Evolutionary conservation across 2,113 vertebrate genomes (phyloP).

Genomic region (Aldabrachelys gigantea): DNA sequence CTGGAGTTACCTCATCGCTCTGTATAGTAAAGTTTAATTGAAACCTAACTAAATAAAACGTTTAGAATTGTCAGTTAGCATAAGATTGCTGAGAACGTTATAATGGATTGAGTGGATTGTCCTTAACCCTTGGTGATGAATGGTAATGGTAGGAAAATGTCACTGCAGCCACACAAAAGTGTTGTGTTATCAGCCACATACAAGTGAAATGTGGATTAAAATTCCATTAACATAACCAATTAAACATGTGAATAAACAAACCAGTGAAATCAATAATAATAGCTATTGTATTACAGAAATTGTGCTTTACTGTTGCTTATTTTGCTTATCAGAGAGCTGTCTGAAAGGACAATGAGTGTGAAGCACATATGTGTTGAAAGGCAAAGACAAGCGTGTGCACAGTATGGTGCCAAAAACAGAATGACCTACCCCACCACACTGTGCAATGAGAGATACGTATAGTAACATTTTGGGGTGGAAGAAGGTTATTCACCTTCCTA

Average conservation of each 20-base stretch:
- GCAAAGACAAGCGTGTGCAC: accelerated
- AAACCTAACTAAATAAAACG: slow-evolving; percentile 55
- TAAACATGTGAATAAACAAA: slow-evolving; percentile 79
- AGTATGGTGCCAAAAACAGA: neutral
- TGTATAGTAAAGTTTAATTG: slow-evolving; percentile 19
- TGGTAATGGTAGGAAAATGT: slow-evolving; percentile 63
- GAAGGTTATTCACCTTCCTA: neutral
- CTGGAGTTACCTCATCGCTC: neutral
- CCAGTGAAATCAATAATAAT: slow-evolving; percentile 74
- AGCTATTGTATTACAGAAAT: slow-evolving; percentile 53
- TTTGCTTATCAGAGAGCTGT: neutral
- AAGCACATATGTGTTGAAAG: neutral
- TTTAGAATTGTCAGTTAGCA: slow-evolving; percentile 9
- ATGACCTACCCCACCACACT: neutral
- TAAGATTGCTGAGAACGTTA: slow-evolving; percentile 8
- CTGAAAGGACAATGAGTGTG: neutral
- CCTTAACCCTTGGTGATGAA: slow-evolving; percentile 39
- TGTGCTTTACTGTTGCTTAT: slow-evolving; percentile 20
- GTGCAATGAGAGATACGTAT: neutral
- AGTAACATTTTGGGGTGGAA: neutral
- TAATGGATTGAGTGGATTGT: neutral
- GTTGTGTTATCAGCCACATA: slow-evolving; percentile 61
- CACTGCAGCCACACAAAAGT: slow-evolving; percentile 52
- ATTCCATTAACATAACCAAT: slow-evolving; percentile 80
- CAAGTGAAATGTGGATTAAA: slow-evolving; percentile 76